A percentile compares a stretch with the other conserved stretches of the same genome.
phyloP scores from a whole-genome alignment of 1,140 invertebrate species.

The Ceratina australensis region DNA sequence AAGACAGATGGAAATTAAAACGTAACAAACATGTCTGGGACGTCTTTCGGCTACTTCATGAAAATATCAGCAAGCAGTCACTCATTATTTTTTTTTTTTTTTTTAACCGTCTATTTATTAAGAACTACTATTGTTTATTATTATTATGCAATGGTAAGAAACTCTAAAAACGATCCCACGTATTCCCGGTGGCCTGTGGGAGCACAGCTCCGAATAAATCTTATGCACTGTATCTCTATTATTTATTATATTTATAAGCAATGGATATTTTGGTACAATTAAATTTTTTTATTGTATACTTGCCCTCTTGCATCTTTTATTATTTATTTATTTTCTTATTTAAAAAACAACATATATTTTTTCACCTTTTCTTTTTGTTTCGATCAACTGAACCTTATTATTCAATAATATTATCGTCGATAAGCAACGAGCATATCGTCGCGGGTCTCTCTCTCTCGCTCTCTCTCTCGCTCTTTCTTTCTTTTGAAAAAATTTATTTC shows the following conservation, averaged over 20 bases:
- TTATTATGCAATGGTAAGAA: constrained; percentile 78
- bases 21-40: constrained; percentile 44
- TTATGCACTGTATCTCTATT: constrained; percentile 78
- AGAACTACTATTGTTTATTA: constrained; percentile 66
- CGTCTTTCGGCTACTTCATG: constrained; percentile 52
- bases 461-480: no score
- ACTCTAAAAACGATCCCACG: constrained; percentile 78
- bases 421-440: constrained; percentile 66
- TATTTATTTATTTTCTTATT: constrained; percentile 66
- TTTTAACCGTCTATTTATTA: constrained; percentile 63
- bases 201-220: constrained; percentile 79
- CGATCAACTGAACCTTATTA: constrained; percentile 59
- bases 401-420: constrained; percentile 64
- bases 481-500: constrained; percentile 66
- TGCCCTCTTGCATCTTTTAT: constrained; percentile 63
- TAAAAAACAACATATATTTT: constrained; percentile 73
- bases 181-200: constrained; percentile 73
- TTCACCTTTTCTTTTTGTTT: constrained; percentile 51
- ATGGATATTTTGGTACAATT: constrained; percentile 79
- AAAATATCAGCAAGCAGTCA: constrained; percentile 66
- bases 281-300: constrained; percentile 72
- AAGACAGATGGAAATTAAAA: constrained; percentile 42
- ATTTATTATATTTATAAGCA: constrained; percentile 79
- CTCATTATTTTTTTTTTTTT: constrained; percentile 29
- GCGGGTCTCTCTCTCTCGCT: constrained; percentile 55